These are phyloP conservation scores for Pseudochirops cupreus DNA, from an alignment of 2,797 vertebrate genomes.

Conservation along the genomic window DNA sequence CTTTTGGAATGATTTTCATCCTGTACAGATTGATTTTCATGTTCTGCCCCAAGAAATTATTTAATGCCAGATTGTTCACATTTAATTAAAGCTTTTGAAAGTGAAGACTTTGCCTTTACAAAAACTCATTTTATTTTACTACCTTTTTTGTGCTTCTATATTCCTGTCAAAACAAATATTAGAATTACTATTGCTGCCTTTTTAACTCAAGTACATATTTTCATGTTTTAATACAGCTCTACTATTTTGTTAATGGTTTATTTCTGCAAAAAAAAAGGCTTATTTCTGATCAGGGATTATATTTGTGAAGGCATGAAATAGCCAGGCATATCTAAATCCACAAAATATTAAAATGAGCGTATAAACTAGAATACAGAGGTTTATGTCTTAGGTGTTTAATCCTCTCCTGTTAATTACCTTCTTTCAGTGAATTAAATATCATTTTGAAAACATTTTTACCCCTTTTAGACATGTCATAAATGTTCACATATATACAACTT, in stretches of 20 bases:
- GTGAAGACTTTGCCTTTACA: slow-evolving; percentile 16
- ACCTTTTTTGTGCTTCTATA: slow-evolving; percentile 19
- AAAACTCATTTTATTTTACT: slow-evolving; percentile 41
- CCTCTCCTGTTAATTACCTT: slow-evolving; percentile 12
- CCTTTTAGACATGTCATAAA: slow-evolving; percentile 27
- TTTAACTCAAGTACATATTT: slow-evolving; percentile 17
- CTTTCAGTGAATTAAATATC: slow-evolving; percentile 10
- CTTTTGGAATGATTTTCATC: neutral
- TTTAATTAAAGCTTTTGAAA: slow-evolving; percentile 60
- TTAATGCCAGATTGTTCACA: slow-evolving; percentile 23
- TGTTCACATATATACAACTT: neutral
- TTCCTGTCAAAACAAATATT: slow-evolving; percentile 26
- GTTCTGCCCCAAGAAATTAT: slow-evolving; percentile 3
- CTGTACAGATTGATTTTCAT: neutral
- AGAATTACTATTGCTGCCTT: slow-evolving; percentile 8
- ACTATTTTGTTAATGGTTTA: slow-evolving; percentile 22
- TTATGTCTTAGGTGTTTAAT: slow-evolving; percentile 32
- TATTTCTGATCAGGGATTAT: slow-evolving; percentile 42
- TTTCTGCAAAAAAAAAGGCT: neutral
- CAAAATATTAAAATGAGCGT: neutral
- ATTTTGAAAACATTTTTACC: slow-evolving; percentile 28
- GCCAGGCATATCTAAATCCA: neutral
- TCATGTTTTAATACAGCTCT: slow-evolving; percentile 27
- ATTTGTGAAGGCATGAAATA: slow-evolving; percentile 8
- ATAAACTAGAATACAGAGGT: slow-evolving; percentile 11